phyloP scores from a whole-genome alignment of 2,113 vertebrate species.

The Plestiodon gilberti region DNA sequence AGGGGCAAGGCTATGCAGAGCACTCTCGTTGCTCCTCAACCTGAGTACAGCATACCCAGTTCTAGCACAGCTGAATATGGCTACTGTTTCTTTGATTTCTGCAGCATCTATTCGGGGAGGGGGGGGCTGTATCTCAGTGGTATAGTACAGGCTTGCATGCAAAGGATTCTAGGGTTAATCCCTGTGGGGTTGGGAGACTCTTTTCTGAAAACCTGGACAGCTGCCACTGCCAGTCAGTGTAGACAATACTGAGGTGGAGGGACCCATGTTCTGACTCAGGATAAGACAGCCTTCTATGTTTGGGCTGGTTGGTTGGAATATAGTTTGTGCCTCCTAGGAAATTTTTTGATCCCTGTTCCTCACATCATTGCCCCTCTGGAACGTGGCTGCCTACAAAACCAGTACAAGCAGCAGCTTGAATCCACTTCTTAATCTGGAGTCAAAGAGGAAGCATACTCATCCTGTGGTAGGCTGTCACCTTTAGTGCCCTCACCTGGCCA shows the following conservation, averaged over 20 bases:
- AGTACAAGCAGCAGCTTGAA: not conserved
- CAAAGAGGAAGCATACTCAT: not conserved
- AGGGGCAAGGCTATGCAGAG: no score
- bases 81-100: no score
- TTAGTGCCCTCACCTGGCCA: conserved; percentile 77
- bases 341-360: not conserved
- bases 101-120: no score
- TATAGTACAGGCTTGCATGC: not conserved
- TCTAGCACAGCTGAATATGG: no score
- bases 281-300: no score
- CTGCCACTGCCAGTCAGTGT: no score
- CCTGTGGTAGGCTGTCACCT: not conserved
- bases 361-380: not conserved
- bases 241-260: no score
- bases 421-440: not conserved
- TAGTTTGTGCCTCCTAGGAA: not conserved
- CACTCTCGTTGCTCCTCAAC: no score
- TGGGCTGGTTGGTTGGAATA: not conserved
- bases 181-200: not conserved
- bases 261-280: no score
- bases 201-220: no score
- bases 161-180: not conserved
- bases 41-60: no score
- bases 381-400: not conserved
- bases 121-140: not conserved